Evolutionary conservation across 2,113 vertebrate genomes (phyloP).

Genomic region (Oncorhynchus tshawytscha): DNA sequence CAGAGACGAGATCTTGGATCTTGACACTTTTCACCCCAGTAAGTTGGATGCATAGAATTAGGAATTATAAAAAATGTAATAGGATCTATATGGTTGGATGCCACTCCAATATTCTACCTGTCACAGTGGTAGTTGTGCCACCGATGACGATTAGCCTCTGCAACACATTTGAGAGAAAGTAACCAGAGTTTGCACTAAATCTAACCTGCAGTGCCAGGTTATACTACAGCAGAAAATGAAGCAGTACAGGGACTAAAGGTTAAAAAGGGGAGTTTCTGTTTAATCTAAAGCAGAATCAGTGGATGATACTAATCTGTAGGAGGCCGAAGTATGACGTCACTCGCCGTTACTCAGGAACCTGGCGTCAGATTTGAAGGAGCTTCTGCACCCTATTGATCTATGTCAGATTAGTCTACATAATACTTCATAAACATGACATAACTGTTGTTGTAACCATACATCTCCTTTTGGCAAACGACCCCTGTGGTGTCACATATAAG

Average conservation of each 20-base stretch:
- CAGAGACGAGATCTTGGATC: background rate
- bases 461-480: background rate
- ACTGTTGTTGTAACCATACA: background rate
- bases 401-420: background rate
- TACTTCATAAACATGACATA: background rate
- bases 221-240: background rate
- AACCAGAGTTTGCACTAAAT: conserved; percentile 2
- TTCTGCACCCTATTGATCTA: background rate
- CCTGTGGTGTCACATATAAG: background rate
- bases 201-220: background rate
- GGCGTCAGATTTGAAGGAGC: too few relatives aligned
- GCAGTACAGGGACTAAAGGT: background rate
- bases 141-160: background rate
- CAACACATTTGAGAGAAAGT: background rate
- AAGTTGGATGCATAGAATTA: too few relatives aligned
- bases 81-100: too few relatives aligned
- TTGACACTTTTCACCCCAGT: background rate
- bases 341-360: too few relatives aligned
- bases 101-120: too few relatives aligned
- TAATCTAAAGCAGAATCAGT: background rate
- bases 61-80: too few relatives aligned
- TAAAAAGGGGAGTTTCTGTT: too few relatives aligned
- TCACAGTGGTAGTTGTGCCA: background rate
- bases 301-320: background rate
- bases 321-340: too few relatives aligned